phyloP scores from a whole-genome alignment of 2,888 invertebrate genomes.

The Nomada ruficornis region DNA sequence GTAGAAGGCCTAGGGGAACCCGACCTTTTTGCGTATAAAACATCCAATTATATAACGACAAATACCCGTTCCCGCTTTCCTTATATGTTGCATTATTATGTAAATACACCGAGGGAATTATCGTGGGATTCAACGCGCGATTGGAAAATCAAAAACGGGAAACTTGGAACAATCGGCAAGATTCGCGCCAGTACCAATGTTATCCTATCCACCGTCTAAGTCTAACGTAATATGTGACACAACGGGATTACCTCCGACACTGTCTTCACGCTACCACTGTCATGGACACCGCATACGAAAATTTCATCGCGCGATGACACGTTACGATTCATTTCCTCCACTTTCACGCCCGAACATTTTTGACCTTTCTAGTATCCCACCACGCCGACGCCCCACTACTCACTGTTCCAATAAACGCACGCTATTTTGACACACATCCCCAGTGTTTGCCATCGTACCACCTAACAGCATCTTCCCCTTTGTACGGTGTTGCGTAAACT shows the following conservation, averaged over 20 bases:
- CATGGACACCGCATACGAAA: neutral
- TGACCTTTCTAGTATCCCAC: constrained; percentile 21
- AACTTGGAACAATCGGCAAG: too few species aligned
- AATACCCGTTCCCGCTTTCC: constrained; percentile 9
- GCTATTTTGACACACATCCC: constrained; percentile 21
- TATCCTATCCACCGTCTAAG: too few species aligned
- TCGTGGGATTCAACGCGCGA: neutral
- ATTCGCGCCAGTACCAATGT: too few species aligned
- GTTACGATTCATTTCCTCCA: neutral
- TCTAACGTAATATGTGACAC: neutral
- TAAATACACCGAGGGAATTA: neutral
- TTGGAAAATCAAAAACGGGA: neutral
- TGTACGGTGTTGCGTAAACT: constrained; percentile 11
- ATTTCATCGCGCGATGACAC: neutral
- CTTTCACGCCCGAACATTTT: constrained; percentile 17
- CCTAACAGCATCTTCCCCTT: constrained; percentile 24
- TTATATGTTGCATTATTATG: constrained; percentile 1
- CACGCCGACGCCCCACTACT: neutral
- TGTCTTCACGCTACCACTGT: neutral
- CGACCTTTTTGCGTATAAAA: constrained; percentile 8
- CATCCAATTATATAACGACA: constrained; percentile 27
- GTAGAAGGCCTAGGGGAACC: neutral
- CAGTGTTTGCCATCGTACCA: neutral
- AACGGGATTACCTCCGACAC: neutral
- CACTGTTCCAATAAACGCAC: neutral